Percentiles rank a stretch among this genome's conserved stretches.
These are phyloP conservation scores for Onychostoma macrolepis DNA, from an alignment of 2,113 vertebrate genomes.

Conservation along the genomic window DNA sequence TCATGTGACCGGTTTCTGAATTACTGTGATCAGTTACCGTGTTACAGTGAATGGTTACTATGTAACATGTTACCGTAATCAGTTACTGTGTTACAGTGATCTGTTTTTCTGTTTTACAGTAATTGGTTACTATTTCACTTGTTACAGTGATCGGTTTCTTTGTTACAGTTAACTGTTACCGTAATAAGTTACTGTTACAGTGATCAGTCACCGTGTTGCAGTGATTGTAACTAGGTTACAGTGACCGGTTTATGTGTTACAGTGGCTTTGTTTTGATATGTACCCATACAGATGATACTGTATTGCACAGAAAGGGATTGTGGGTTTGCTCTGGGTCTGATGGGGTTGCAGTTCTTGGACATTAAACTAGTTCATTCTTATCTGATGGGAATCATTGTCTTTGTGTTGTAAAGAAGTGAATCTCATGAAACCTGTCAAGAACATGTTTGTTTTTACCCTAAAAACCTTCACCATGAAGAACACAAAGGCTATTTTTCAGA, in stretches of 20 bases:
- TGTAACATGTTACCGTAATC: no score
- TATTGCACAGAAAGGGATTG: conserved; percentile 7
- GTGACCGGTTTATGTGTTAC: background rate
- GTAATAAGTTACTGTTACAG: no score
- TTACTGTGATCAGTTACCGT: no score
- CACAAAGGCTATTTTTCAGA: background rate
- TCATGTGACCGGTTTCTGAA: background rate
- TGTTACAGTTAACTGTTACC: no score
- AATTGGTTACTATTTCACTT: no score
- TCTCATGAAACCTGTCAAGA: background rate
- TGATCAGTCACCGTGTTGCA: no score
- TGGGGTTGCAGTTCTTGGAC: background rate
- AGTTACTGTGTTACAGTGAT: no score
- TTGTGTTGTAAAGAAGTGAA: background rate
- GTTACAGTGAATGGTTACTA: no score
- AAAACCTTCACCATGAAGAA: background rate
- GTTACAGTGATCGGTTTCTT: no score
- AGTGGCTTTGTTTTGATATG: background rate
- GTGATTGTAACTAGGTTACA: no score
- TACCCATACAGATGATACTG: background rate
- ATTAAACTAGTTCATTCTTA: background rate
- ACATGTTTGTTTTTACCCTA: background rate
- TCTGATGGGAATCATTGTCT: background rate
- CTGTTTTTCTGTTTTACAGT: no score
- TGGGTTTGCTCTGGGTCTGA: background rate